A percentile compares a stretch with the other conserved stretches of the same genome.
These are phyloP conservation scores for Cyprinodon diabolis DNA, from an alignment of 2,797 vertebrate genomes.

Conservation along the genomic window DNA sequence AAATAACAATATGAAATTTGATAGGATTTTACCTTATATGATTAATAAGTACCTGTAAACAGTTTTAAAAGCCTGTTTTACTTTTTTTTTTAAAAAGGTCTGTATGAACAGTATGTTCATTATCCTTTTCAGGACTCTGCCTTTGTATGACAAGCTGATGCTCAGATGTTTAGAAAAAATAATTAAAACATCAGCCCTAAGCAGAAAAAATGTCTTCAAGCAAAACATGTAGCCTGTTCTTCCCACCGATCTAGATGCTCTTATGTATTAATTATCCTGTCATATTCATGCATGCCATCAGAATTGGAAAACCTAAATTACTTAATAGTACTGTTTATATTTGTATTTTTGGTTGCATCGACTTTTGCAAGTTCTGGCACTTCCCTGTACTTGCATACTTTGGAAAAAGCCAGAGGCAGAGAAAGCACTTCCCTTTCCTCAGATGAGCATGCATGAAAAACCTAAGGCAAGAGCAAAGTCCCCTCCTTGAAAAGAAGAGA, in stretches of 20 bases:
- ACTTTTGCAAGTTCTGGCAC: neutral
- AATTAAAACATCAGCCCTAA: slow-evolving; percentile 3
- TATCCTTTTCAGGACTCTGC: neutral
- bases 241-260: neutral
- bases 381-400: neutral
- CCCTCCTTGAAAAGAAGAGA: slow-evolving; percentile 5
- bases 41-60: neutral
- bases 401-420: slow-evolving; percentile 11
- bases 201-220: neutral
- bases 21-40: neutral
- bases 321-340: neutral
- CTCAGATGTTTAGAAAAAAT: slow-evolving; percentile 8
- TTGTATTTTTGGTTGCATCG: neutral
- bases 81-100: neutral
- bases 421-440: slow-evolving; percentile 3
- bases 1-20: neutral
- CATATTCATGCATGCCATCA: neutral
- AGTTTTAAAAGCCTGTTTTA: neutral
- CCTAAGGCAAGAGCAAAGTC: slow-evolving; percentile 4
- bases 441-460: slow-evolving; percentile 14
- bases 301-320: neutral
- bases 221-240: neutral
- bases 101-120: neutral
- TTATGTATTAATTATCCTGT: neutral
- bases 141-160: neutral